Conservation (phyloP, 2,113 vertebrate species). For the Parotia lawesii region DNA sequence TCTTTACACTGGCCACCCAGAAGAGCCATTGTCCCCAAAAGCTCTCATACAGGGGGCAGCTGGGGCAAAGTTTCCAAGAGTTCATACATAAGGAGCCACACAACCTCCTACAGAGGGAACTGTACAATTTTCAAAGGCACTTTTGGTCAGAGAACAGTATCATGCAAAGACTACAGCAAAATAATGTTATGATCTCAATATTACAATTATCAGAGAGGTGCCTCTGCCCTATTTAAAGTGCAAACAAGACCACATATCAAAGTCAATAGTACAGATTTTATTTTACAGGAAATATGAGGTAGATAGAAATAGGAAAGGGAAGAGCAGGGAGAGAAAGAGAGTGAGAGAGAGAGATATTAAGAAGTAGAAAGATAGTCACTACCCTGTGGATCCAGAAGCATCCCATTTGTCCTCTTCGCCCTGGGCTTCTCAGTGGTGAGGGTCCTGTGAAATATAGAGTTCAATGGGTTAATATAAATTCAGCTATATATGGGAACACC, state of each 20-base stretch:
- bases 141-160: background rate
- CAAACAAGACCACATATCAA: background rate
- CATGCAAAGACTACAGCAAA: background rate
- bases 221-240: background rate
- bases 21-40: background rate
- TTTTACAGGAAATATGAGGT: background rate
- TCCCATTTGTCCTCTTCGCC: too few relatives aligned
- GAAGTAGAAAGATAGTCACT: too few relatives aligned
- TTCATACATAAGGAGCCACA: background rate
- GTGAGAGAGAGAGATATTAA: background rate
- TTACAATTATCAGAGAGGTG: accelerated
- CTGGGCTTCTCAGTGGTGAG: background rate
- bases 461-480: background rate
- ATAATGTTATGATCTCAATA: background rate
- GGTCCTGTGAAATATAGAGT: too few relatives aligned
- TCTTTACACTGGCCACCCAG: background rate
- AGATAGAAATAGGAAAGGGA: background rate
- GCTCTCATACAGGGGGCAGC: background rate
- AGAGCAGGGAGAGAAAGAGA: background rate
- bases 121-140: background rate
- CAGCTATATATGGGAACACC: background rate
- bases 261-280: background rate
- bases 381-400: background rate
- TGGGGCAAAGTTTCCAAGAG: background rate
- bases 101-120: background rate